phyloP scores from a whole-genome alignment of 2,888 invertebrate genomes.

The Eupelmus urozonus region DNA sequence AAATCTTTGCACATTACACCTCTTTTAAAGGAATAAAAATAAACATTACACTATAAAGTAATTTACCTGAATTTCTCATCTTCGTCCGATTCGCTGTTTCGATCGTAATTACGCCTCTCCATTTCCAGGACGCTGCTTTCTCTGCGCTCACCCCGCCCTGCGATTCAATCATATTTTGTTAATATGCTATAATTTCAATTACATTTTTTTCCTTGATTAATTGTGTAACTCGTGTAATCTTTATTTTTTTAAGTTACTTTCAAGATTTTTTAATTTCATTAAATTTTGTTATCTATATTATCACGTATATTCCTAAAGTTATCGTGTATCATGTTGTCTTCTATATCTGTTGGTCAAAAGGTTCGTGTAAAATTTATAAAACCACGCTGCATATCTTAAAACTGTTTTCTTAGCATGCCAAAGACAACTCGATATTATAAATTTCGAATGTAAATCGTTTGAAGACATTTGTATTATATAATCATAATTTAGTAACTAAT shows the following conservation, averaged over 20 bases:
- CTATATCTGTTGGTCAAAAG: too few relatives aligned
- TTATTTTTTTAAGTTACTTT: neutral
- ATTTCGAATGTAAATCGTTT: too few relatives aligned
- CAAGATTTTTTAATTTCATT: neutral
- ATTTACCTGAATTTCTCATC: conserved; percentile 77
- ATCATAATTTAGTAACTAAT: too few relatives aligned
- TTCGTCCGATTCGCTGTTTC: conserved; percentile 80
- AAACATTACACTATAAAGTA: too few relatives aligned
- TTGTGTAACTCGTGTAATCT: neutral
- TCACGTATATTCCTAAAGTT: too few relatives aligned
- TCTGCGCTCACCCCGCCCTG: conserved; percentile 79
- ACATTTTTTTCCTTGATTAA: neutral
- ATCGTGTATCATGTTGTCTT: too few relatives aligned
- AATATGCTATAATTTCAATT: neutral
- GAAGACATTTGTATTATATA: too few relatives aligned
- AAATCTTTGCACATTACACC: neutral
- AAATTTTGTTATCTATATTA: too few relatives aligned
- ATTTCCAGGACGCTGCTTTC: conserved; percentile 80
- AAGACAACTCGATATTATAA: too few relatives aligned
- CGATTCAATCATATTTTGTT: conserved; percentile 36
- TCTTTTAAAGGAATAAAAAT: neutral
- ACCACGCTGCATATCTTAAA: too few relatives aligned
- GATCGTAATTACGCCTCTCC: conserved; percentile 79
- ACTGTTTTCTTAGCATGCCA: too few relatives aligned
- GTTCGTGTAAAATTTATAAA: too few relatives aligned